phyloP scores from a whole-genome alignment of 2,113 vertebrate genomes.

The Megaceryle maxima region DNA sequence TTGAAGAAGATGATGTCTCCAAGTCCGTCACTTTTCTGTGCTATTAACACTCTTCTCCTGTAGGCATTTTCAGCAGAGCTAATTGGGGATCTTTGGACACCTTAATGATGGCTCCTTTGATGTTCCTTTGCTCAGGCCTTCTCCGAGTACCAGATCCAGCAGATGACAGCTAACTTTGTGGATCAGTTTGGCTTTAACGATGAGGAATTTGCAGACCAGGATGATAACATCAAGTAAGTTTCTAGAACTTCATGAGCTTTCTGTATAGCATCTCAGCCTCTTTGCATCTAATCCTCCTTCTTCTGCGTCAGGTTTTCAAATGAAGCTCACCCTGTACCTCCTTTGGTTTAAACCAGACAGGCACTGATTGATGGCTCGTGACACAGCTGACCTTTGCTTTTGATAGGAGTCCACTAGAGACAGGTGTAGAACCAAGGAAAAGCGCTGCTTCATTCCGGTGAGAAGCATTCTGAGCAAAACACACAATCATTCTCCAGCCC shows the following conservation, averaged over 20 bases:
- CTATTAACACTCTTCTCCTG: fast-evolving
- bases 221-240: conserved; percentile 92
- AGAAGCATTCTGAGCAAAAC: neutral
- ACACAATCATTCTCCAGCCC: neutral
- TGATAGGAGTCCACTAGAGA: neutral
- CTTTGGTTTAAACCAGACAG: neutral
- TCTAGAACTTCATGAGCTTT: neutral
- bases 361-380: neutral
- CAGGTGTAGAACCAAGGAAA: neutral
- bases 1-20: neutral
- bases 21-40: fast-evolving
- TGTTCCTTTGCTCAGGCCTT: conserved; percentile 80
- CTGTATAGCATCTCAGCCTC: neutral
- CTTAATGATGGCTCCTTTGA: neutral
- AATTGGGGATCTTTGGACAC: fast-evolving
- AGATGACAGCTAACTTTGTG: conserved; percentile 96
- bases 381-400: neutral
- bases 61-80: neutral
- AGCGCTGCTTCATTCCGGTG: neutral
- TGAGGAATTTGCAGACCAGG: conserved; percentile 95
- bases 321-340: neutral
- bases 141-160: conserved; percentile 97
- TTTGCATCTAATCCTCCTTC: neutral
- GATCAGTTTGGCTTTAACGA: conserved; percentile 98
- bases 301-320: neutral